Evolutionary conservation across 2,888 invertebrate genomes (phyloP).

Genomic region (Chloromyia formosa): DNA sequence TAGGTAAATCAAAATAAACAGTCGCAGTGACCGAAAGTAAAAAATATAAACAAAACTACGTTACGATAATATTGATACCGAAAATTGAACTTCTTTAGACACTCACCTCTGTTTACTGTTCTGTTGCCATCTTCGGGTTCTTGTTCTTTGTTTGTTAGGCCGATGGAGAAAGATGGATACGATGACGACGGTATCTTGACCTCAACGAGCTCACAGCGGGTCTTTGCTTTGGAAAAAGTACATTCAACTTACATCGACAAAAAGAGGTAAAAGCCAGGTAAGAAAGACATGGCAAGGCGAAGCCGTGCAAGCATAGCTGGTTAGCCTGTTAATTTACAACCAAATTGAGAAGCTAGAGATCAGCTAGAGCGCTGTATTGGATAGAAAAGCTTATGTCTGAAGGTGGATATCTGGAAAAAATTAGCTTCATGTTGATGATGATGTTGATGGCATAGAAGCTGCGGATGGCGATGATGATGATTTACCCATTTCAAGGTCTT

Average conservation of each 20-base stretch:
- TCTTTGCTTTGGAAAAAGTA: constrained; percentile 35
- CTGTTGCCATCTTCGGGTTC: neutral
- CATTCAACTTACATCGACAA: constrained; percentile 34
- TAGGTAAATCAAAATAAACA: neutral
- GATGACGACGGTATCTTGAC: constrained; percentile 39
- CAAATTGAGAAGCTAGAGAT: neutral
- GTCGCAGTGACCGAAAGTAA: too few relatives aligned
- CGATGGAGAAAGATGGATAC: constrained; percentile 27
- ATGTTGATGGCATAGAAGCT: neutral
- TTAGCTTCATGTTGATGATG: neutral
- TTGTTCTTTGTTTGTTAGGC: constrained; percentile 30
- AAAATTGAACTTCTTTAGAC: neutral
- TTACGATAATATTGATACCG: constrained; percentile 4
- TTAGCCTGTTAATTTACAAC: neutral
- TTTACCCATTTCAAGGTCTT: neutral
- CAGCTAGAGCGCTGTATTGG: neutral
- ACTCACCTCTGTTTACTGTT: neutral
- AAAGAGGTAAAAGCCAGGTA: constrained; percentile 11
- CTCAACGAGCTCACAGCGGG: constrained; percentile 13
- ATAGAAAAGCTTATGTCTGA: too few relatives aligned
- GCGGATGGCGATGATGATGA: constrained; percentile 9
- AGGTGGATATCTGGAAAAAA: neutral
- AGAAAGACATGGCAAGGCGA: neutral
- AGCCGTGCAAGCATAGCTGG: neutral
- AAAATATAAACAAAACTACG: constrained; percentile 1